These are phyloP conservation scores for Cyphomyrus plagiostoma DNA, from an alignment of 2,113 vertebrate genomes.

Conservation along the genomic window DNA sequence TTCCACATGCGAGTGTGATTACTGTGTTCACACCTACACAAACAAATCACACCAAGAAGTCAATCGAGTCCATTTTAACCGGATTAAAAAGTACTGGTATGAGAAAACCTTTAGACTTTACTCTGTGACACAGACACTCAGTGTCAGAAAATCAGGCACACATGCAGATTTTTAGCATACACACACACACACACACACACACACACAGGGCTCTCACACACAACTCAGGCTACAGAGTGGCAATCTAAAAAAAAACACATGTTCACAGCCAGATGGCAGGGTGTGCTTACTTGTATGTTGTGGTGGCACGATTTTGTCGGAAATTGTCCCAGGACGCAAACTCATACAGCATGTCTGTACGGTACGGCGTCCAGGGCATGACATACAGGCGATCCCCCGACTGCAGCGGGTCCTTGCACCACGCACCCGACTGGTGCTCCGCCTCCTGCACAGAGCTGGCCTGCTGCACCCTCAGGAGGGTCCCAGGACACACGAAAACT, in stretches of 20 bases:
- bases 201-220: not conserved
- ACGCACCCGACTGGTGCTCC: constrained; percentile 84
- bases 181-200: not conserved
- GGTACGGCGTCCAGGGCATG: constrained; percentile 92
- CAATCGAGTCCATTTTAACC: not conserved
- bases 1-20: not conserved
- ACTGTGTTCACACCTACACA: not conserved
- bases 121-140: not conserved
- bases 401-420: constrained; percentile 93
- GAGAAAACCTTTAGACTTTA: not conserved
- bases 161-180: not conserved
- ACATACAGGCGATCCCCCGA: constrained; percentile 88
- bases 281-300: constrained; percentile 74
- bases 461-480: constrained; percentile 73
- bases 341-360: constrained; percentile 86
- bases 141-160: not conserved
- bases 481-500: constrained; percentile 93
- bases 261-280: not conserved
- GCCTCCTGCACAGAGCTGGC: constrained; percentile 80
- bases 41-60: not conserved
- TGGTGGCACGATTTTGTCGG: constrained; percentile 74
- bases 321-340: constrained; percentile 90
- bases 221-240: not conserved
- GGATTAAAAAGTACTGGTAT: not conserved
- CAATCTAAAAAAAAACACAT: not conserved